phyloP scores from a whole-genome alignment of 2,797 vertebrate genomes.

The Cyprinodon diabolis region DNA sequence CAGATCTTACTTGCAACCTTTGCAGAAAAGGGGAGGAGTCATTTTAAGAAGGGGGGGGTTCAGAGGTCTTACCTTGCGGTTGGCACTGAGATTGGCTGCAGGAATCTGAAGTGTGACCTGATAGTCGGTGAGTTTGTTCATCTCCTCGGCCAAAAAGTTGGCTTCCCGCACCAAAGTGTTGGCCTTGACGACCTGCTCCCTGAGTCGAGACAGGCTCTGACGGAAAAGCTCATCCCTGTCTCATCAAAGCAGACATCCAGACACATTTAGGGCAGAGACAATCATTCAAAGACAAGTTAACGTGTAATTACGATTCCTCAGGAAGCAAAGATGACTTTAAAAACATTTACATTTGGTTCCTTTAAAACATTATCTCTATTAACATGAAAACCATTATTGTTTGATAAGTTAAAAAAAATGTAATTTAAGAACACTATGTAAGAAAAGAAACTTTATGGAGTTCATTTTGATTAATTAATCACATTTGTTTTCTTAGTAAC shows the following conservation, averaged over 20 bases:
- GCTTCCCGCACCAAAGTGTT: conserved; percentile 96
- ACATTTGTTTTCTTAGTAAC: too few relatives aligned
- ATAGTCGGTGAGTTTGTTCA: conserved; percentile 94
- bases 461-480: too few relatives aligned
- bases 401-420: too few relatives aligned
- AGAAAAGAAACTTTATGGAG: too few relatives aligned
- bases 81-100: conserved; percentile 96
- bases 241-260: conserved; percentile 22
- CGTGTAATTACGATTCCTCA: background rate
- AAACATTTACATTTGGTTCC: background rate
- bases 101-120: conserved; percentile 99
- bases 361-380: too few relatives aligned
- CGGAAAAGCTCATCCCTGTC: conserved; percentile 95
- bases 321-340: background rate
- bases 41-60: background rate
- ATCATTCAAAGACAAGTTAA: conserved; percentile 9
- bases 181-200: conserved; percentile 95
- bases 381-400: too few relatives aligned
- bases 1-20: background rate
- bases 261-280: conserved; percentile 29
- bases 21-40: background rate
- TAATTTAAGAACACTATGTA: too few relatives aligned
- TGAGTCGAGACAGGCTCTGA: conserved; percentile 93
- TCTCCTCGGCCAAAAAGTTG: conserved; percentile 96
- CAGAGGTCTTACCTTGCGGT: conserved; percentile 89